These are phyloP conservation scores for Oncorhynchus clarkii DNA, from an alignment of 2,113 vertebrate species.

Conservation along the genomic window DNA sequence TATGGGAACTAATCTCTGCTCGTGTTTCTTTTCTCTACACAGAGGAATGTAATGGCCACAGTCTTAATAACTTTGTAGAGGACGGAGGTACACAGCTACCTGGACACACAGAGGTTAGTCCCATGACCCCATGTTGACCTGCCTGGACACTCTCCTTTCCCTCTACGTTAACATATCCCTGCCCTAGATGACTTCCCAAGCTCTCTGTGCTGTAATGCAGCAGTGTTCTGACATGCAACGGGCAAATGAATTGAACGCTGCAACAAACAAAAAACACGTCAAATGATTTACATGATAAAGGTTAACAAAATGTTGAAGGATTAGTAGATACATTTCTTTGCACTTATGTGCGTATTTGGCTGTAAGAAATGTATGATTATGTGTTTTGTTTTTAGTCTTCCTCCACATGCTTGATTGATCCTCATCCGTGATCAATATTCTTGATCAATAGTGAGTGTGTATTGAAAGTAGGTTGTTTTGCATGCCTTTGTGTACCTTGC, in stretches of 20 bases:
- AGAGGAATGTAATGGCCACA: constrained; percentile 69
- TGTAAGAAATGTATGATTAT: not conserved
- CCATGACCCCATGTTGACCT: not conserved
- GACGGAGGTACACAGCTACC: constrained; percentile 50
- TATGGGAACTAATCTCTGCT: not conserved
- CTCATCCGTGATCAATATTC: not conserved
- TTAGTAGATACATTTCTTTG: no score
- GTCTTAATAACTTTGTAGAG: constrained; percentile 37
- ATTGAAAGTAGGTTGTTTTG: not conserved
- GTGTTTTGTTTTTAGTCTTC: not conserved
- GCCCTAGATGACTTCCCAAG: not conserved
- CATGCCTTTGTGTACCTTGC: not conserved
- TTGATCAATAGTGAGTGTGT: not conserved
- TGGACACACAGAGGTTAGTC: constrained; percentile 64
- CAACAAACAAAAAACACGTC: no score
- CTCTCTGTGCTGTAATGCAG: not conserved
- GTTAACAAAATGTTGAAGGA: no score
- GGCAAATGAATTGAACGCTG: no score
- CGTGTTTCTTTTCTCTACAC: constrained; percentile 32
- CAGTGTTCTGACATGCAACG: no score
- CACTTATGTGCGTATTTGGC: no score
- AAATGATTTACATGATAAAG: no score
- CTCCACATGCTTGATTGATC: not conserved
- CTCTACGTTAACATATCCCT: not conserved
- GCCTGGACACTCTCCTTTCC: not conserved